Conservation (phyloP, 2,113 vertebrate species). For the Odocoileus virginianus region DNA sequence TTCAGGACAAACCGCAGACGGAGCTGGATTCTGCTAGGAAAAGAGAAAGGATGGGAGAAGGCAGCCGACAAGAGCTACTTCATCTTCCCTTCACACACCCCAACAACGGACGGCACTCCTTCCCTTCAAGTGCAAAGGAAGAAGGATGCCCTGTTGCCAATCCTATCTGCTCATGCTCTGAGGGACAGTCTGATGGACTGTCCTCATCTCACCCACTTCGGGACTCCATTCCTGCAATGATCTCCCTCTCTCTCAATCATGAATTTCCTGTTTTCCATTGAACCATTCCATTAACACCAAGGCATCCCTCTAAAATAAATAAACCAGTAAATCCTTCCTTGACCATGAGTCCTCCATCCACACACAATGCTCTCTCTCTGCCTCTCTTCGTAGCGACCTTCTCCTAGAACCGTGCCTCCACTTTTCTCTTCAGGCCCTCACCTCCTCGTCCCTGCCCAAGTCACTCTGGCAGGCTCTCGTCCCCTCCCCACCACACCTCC, state of each 20-base stretch:
- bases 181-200: too few relatives aligned
- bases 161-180: not conserved
- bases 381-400: not conserved
- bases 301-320: not conserved
- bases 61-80: not conserved
- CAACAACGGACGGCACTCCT: not conserved
- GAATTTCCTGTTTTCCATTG: not conserved
- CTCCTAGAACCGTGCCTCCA: not conserved
- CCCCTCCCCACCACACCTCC: not conserved
- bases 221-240: not conserved
- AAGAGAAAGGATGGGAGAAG: not conserved
- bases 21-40: not conserved
- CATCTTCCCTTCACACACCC: not conserved
- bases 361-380: not conserved
- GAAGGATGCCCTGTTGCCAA: not conserved
- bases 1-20: not conserved
- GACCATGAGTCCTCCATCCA: not conserved
- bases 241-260: not conserved
- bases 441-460: not conserved
- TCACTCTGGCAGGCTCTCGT: too few relatives aligned
- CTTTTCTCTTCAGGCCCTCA: too few relatives aligned
- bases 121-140: too few relatives aligned
- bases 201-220: not conserved
- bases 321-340: not conserved
- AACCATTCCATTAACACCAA: not conserved